Conservation (phyloP, 2,113 vertebrate species). For the Aepyceros melampus region DNA sequence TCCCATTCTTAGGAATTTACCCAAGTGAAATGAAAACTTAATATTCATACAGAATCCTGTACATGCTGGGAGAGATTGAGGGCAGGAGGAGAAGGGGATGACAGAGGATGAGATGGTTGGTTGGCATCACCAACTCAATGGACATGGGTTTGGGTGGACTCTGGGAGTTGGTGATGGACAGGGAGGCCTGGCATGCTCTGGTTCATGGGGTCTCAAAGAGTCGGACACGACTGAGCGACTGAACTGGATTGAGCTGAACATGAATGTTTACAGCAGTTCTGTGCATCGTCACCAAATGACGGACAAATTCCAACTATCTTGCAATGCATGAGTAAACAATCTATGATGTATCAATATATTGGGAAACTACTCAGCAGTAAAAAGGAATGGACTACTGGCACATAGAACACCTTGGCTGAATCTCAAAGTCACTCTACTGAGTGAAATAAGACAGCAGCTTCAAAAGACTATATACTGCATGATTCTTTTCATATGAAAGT, state of each 20-base stretch:
- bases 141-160: too few species aligned
- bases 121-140: too few species aligned
- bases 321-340: not conserved
- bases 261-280: not conserved
- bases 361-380: not conserved
- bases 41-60: not conserved
- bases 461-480: not conserved
- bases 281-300: not conserved
- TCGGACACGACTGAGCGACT: fast-evolving
- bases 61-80: not conserved
- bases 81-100: too few species aligned
- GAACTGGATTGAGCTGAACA: not conserved
- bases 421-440: not conserved
- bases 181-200: too few species aligned
- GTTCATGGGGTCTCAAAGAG: not conserved
- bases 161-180: too few species aligned
- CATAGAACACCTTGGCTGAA: not conserved
- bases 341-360: not conserved
- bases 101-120: too few species aligned
- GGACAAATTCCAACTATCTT: not conserved
- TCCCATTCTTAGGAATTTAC: not conserved
- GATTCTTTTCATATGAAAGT: not conserved
- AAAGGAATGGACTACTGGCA: not conserved
- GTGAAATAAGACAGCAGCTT: not conserved
- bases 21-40: not conserved